These are phyloP conservation scores for Diaprepes abbreviatus DNA, from an alignment of 2,888 invertebrate genomes.

Conservation along the genomic window DNA sequence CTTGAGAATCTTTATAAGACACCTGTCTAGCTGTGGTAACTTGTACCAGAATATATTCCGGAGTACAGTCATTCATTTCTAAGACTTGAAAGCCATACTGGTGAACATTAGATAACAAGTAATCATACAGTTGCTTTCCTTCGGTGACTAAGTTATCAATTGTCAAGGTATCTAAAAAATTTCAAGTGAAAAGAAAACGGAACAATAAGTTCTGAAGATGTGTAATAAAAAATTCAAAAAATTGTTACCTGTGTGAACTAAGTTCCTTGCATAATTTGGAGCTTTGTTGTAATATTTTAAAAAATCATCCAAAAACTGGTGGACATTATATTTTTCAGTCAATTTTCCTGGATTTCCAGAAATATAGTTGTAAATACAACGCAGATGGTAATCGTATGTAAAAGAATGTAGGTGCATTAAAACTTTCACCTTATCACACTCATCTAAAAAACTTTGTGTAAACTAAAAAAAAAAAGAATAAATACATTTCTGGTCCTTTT, in stretches of 20 bases:
- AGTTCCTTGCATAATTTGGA: slow-evolving; percentile 82
- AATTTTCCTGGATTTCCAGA: slow-evolving; percentile 71
- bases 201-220: no score
- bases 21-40: slow-evolving; percentile 72
- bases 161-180: slow-evolving; percentile 70
- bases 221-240: no score
- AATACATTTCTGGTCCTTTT: background rate
- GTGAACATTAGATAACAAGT: slow-evolving; percentile 77
- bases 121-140: slow-evolving; percentile 77
- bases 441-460: slow-evolving; percentile 75
- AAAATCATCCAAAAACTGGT: slow-evolving; percentile 82
- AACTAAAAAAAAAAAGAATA: slow-evolving; percentile 66
- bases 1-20: slow-evolving; percentile 73
- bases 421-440: slow-evolving; percentile 78
- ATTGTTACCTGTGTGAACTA: slow-evolving; percentile 75
- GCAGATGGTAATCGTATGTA: slow-evolving; percentile 82
- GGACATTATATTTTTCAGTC: slow-evolving; percentile 77
- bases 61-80: slow-evolving; percentile 70
- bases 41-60: slow-evolving; percentile 76
- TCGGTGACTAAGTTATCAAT: slow-evolving; percentile 75
- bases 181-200: no score
- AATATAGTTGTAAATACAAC: slow-evolving; percentile 77
- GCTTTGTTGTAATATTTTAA: slow-evolving; percentile 83
- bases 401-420: slow-evolving; percentile 83
- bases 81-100: slow-evolving; percentile 78